phyloP scores from a whole-genome alignment of 2,888 invertebrate species.

The Malthinus flaveolus region DNA sequence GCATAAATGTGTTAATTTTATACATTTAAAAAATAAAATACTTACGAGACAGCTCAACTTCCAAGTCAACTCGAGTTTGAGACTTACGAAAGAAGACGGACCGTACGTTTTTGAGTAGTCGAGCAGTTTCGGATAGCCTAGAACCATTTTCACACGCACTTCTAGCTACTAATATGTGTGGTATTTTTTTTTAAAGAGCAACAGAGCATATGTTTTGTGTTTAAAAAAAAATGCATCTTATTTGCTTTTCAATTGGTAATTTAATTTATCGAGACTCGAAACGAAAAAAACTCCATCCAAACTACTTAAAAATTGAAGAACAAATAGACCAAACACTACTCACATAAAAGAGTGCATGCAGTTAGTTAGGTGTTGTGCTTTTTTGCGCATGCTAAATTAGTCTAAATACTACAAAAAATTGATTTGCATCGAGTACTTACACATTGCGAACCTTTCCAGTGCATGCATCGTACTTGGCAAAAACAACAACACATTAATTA shows the following conservation, averaged over 20 bases:
- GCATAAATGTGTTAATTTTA: slow-evolving; percentile 4
- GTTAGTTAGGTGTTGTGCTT: slow-evolving; percentile 9
- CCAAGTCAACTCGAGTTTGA: slow-evolving; percentile 77
- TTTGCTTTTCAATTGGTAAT: slow-evolving; percentile 1
- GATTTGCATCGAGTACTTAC: slow-evolving; percentile 68
- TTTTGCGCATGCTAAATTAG: slow-evolving; percentile 8
- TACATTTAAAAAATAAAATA: slow-evolving; percentile 50
- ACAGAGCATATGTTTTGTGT: slow-evolving; percentile 15
- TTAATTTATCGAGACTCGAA: too few relatives aligned
- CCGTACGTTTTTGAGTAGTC: slow-evolving; percentile 92
- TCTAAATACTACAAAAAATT: slow-evolving; percentile 2
- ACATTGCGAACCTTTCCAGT: slow-evolving; percentile 85
- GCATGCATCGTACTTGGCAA: slow-evolving; percentile 81
- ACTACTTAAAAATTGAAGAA: background rate
- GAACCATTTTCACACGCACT: slow-evolving; percentile 49
- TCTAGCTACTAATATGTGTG: slow-evolving; percentile 38
- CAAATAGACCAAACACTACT: background rate
- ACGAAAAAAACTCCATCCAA: too few relatives aligned
- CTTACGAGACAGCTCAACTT: slow-evolving; percentile 94
- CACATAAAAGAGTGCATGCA: slow-evolving; percentile 5
- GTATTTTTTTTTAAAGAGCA: slow-evolving; percentile 8
- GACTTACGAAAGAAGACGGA: slow-evolving; percentile 85
- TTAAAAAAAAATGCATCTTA: slow-evolving; percentile 10
- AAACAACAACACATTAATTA: slow-evolving; percentile 52
- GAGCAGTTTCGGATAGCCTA: slow-evolving; percentile 97